Conservation (phyloP, 1,140 invertebrate species). For the Lanistes nyassanus region DNA sequence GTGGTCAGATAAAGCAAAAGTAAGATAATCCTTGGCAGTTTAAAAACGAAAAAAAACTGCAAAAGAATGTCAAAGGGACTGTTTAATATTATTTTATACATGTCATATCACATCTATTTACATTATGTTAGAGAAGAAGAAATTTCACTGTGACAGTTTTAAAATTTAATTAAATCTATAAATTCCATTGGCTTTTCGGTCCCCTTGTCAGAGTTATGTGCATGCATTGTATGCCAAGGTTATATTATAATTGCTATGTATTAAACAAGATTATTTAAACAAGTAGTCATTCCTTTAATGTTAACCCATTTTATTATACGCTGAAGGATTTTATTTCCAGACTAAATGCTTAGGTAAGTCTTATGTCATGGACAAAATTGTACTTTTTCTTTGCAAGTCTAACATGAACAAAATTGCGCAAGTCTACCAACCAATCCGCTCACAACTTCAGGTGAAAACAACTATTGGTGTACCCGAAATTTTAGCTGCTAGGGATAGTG, state of each 20-base stretch:
- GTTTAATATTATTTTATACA: not conserved
- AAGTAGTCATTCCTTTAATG: too few relatives aligned
- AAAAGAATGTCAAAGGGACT: not conserved
- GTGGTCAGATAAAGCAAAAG: slow-evolving; percentile 83
- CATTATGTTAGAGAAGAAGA: too few relatives aligned
- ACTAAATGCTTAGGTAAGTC: too few relatives aligned
- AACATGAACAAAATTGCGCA: slow-evolving; percentile 80
- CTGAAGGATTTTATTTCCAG: too few relatives aligned
- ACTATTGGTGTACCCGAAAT: slow-evolving; percentile 78
- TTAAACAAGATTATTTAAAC: too few relatives aligned
- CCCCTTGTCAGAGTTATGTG: too few relatives aligned
- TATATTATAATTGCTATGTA: too few relatives aligned
- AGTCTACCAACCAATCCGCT: slow-evolving; percentile 77
- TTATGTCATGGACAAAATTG: not conserved
- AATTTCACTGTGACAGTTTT: too few relatives aligned
- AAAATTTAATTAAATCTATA: too few relatives aligned
- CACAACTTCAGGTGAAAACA: slow-evolving; percentile 73
- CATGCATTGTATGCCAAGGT: too few relatives aligned
- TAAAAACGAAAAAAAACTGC: not conserved
- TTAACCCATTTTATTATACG: too few relatives aligned
- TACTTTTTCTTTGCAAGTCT: slow-evolving; percentile 59
- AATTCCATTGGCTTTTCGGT: too few relatives aligned
- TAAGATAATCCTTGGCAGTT: slow-evolving; percentile 23
- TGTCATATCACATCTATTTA: not conserved
- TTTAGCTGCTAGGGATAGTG: slow-evolving; percentile 79